phyloP scores from a whole-genome alignment of 2,888 invertebrate species.

The Lasiommata megera region DNA sequence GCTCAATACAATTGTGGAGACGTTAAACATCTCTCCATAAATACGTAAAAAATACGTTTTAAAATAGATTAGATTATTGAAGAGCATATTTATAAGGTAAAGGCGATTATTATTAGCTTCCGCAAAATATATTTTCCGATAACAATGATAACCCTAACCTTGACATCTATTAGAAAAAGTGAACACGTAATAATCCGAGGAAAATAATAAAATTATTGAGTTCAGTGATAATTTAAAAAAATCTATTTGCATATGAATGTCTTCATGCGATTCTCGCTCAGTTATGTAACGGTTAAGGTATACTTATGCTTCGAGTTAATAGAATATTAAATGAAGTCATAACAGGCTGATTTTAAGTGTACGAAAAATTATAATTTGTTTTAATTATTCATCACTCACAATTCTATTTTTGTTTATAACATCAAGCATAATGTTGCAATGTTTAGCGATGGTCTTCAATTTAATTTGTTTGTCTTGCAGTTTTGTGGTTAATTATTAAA shows the following conservation, averaged over 20 bases:
- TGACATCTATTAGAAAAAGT: constrained; percentile 44
- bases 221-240: constrained; percentile 25
- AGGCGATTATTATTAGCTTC: neutral
- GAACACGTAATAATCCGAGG: constrained; percentile 28
- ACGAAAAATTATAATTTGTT: too few species aligned
- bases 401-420: too few species aligned
- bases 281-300: neutral
- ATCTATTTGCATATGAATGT: neutral
- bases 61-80: neutral
- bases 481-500: too few species aligned
- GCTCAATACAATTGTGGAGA: neutral
- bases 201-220: constrained; percentile 28
- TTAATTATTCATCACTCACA: too few species aligned
- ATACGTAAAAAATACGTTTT: neutral
- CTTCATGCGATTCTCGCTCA: neutral
- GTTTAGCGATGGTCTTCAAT: too few species aligned
- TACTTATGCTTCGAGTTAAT: neutral
- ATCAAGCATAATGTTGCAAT: too few species aligned
- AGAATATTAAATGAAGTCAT: too few species aligned
- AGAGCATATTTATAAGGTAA: constrained; percentile 6
- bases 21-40: neutral
- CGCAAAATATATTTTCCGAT: neutral
- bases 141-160: constrained; percentile 41
- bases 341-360: too few species aligned
- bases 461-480: too few species aligned